These are phyloP conservation scores for Onychomys leucogaster DNA, from an alignment of 2,797 vertebrate genomes.

Conservation along the genomic window DNA sequence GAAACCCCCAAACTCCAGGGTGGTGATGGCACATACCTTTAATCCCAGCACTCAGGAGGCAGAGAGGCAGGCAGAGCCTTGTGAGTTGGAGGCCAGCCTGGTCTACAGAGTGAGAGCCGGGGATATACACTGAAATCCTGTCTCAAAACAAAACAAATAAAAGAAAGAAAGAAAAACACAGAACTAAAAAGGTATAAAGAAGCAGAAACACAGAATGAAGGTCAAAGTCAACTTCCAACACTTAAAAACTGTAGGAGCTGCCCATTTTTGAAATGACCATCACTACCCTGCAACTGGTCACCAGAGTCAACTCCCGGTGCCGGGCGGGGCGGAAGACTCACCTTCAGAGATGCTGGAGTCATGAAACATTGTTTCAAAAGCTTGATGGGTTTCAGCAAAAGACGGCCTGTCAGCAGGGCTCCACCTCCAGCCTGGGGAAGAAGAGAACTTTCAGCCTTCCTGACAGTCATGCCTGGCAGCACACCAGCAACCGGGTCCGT, in stretches of 20 bases:
- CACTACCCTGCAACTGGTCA: neutral
- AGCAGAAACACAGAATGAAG: neutral
- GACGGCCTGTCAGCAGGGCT: conserved; percentile 96
- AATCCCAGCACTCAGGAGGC: neutral
- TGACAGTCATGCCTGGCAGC: neutral
- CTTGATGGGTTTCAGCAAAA: conserved; percentile 98
- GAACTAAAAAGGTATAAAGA: conserved; percentile 32
- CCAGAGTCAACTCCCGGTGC: neutral
- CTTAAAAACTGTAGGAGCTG: neutral
- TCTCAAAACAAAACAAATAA: neutral
- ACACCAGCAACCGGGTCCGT: neutral
- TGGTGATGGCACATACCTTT: neutral
- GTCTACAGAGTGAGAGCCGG: neutral
- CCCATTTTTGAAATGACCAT: neutral
- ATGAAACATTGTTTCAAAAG: conserved; percentile 99
- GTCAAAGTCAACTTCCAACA: neutral
- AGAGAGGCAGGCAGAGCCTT: neutral
- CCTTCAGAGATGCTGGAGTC: conserved; percentile 99
- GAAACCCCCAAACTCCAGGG: neutral
- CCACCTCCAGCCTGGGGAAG: conserved; percentile 96
- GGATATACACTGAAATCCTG: neutral
- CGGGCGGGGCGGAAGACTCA: conserved; percentile 86
- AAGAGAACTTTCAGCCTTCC: conserved; percentile 36
- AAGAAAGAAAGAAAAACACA: neutral
- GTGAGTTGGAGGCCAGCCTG: neutral